These are phyloP conservation scores for Sylvicola fuscatus DNA, from an alignment of 2,888 invertebrate species.

Conservation along the genomic window DNA sequence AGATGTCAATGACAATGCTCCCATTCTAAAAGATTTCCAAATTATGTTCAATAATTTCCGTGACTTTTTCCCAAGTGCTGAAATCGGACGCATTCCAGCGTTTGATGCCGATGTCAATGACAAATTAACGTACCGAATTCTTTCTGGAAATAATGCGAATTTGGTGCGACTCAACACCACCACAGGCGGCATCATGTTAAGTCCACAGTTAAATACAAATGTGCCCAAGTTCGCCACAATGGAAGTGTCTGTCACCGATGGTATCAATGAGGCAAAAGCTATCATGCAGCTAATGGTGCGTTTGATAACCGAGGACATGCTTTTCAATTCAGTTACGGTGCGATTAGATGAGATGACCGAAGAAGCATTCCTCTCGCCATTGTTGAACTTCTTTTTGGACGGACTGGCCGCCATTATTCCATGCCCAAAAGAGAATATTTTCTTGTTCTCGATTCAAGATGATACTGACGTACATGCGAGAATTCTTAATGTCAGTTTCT, in stretches of 20 bases:
- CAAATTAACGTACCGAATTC: conserved; percentile 53
- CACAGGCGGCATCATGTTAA: conserved; percentile 66
- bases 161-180: conserved; percentile 64
- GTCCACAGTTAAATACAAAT: conserved; percentile 86
- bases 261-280: conserved; percentile 82
- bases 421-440: conserved; percentile 80
- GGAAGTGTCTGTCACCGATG: conserved; percentile 86
- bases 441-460: conserved; percentile 80
- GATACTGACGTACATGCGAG: conserved; percentile 74
- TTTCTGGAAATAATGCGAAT: conserved; percentile 86
- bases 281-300: conserved; percentile 80
- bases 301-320: conserved; percentile 83
- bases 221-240: conserved; percentile 84
- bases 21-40: conserved; percentile 74
- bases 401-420: conserved; percentile 83
- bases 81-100: conserved; percentile 82
- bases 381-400: conserved; percentile 72
- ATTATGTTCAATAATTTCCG: conserved; percentile 91
- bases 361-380: conserved; percentile 74
- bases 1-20: conserved; percentile 91
- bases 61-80: conserved; percentile 80
- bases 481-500: conserved; percentile 86
- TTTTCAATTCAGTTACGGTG: conserved; percentile 85
- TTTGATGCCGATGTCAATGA: conserved; percentile 90
- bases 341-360: conserved; percentile 84